phyloP scores from a whole-genome alignment of 2,888 invertebrate species.

The Cyrtodaria siliqua region DNA sequence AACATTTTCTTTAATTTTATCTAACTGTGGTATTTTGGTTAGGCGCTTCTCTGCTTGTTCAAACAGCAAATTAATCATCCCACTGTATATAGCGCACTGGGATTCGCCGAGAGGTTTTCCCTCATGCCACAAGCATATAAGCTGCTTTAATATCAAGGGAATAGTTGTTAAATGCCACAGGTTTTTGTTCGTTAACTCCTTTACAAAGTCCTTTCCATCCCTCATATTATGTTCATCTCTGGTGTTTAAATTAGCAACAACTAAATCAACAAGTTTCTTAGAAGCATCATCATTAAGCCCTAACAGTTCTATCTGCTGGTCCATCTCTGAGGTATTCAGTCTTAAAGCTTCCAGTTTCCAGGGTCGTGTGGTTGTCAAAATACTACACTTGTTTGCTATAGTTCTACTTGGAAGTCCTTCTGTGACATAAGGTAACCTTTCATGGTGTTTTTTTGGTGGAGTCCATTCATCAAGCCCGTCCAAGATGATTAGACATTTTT shows the following conservation, averaged over 20 bases:
- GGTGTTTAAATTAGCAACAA: not conserved
- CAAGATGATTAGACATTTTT: slow-evolving; percentile 9
- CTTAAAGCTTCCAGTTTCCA: slow-evolving; percentile 6
- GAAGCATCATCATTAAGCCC: not conserved
- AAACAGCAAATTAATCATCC: slow-evolving; percentile 3
- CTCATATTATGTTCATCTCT: not conserved
- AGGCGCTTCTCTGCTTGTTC: not conserved
- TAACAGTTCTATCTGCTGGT: not conserved
- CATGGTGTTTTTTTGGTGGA: too few relatives aligned
- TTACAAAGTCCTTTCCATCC: not conserved
- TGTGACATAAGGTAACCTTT: too few relatives aligned
- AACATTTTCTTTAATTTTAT: not conserved
- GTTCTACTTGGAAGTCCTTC: not conserved
- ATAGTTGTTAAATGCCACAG: not conserved
- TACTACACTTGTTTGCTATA: too few relatives aligned
- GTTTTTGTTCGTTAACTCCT: not conserved
- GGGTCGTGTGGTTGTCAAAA: too few relatives aligned
- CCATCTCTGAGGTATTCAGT: not conserved
- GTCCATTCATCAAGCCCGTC: too few relatives aligned
- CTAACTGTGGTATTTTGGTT: too few relatives aligned
- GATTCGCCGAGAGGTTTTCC: slow-evolving; percentile 1
- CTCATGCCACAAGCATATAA: slow-evolving; percentile 21
- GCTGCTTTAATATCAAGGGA: slow-evolving; percentile 15
- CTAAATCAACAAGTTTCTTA: not conserved
- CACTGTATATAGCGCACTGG: not conserved